Base-by-base conservation (phyloP, 2,888 invertebrate species). In the Idaea biselata region DNA sequence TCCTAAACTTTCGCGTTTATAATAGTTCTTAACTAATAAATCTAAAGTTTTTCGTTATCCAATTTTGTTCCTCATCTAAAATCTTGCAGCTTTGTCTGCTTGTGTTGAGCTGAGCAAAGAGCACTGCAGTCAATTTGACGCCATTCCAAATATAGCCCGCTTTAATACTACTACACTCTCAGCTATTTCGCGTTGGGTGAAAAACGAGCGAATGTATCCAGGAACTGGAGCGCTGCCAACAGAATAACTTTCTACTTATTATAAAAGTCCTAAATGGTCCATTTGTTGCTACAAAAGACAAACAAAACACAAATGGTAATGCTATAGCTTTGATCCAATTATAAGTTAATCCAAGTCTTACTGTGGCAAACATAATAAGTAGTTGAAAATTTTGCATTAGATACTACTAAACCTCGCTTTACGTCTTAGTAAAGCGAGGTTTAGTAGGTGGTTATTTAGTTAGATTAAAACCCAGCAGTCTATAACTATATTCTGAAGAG, bases 181-280 rank as follows among this genome's bases (percentile, higher is more conserved):
- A 69, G 70, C 81, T 84, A 88, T 88, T 86, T 84, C 79, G 82
- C 86, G 82, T 79, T 75, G 83, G 87, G 86, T 86, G 87, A 88
- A 85, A 83, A 87, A 88, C 84, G 84, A 77, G 77, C 81, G 71
- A 82, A 79, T 75, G 76, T 77, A 80, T 79, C 78, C 79, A 79
- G 73, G 68, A 66, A 33, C 80, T 89, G 89, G 89, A 84, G 58
- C 60, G 16, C 32, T 67, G 87, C 89, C 89, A 89, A 61, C 69
- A 72, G 73, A 44, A 44, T 44, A 44, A 44, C 44, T 44, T 44
- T 44, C 44, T 8, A 14, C 44, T 44, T 44, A 44, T 44, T 44
- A 44, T 8, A 44, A 44, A 44, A 44, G 44, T 44, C 44, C 14
- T 44, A 44, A 44, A 44, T 8, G 8, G 11, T 44, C 11, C 44